Percentiles rank a stretch among this genome's conserved stretches.
Conservation (phyloP, 2,797 vertebrate genomes). For the Oreochromis mossambicus region DNA sequence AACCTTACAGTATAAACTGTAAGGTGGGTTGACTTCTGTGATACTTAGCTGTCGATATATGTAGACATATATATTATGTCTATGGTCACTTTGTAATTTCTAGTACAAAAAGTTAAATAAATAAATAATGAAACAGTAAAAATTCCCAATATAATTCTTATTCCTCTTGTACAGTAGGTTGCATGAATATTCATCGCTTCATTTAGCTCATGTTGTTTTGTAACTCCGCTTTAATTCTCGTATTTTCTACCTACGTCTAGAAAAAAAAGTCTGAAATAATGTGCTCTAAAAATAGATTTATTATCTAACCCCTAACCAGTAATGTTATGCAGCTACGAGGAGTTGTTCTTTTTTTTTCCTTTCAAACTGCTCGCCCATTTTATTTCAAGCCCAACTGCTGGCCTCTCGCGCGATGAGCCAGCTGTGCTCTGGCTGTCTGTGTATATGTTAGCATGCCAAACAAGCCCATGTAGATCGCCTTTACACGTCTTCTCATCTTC, state of each 20-base stretch:
- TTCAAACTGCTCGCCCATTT: conserved; percentile 1
- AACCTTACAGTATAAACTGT: neutral
- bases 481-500: neutral
- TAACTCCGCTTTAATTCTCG: neutral
- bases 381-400: conserved; percentile 1
- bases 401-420: conserved; percentile 34
- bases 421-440: conserved; percentile 31
- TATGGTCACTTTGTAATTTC: neutral
- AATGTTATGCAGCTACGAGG: neutral
- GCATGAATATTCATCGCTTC: neutral
- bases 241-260: neutral
- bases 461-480: conserved; percentile 23
- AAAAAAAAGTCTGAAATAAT: neutral
- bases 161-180: neutral
- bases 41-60: neutral
- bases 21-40: neutral
- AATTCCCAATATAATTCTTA: neutral
- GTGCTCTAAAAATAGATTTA: neutral
- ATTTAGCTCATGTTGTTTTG: neutral
- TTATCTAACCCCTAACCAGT: neutral
- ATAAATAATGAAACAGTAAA: neutral
- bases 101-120: neutral
- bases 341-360: neutral
- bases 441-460: conserved; percentile 68
- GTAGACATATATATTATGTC: neutral